phyloP scores from a whole-genome alignment of 1,140 invertebrate genomes.

The Diachasma alloeum region DNA sequence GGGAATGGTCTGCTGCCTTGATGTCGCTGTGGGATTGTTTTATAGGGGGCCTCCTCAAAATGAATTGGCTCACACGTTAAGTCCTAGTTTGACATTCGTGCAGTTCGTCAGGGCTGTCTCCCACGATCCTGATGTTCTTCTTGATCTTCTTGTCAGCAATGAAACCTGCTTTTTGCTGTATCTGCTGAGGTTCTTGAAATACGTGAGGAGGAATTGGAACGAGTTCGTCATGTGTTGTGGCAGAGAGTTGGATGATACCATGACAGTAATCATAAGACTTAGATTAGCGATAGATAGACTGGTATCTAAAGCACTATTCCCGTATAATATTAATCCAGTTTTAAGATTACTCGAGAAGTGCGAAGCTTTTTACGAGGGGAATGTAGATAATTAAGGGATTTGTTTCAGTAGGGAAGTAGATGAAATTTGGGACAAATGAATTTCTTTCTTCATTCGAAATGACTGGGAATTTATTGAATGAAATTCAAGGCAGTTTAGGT shows the following conservation, averaged over 20 bases:
- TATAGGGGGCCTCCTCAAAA: conserved; percentile 81
- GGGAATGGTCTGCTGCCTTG: conserved; percentile 90
- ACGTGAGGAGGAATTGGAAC: conserved; percentile 82
- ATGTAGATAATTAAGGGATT: conserved; percentile 59
- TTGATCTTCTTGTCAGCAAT: conserved; percentile 89
- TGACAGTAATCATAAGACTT: conserved; percentile 82
- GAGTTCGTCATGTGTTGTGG: conserved; percentile 83
- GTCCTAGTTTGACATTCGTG: conserved; percentile 83
- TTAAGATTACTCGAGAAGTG: conserved; percentile 84
- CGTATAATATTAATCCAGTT: conserved; percentile 90
- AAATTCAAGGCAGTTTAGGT: too few relatives aligned
- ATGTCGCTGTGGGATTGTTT: conserved; percentile 84
- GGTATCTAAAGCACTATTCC: conserved; percentile 83
- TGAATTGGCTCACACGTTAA: conserved; percentile 80
- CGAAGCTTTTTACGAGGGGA: conserved; percentile 85
- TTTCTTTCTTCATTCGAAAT: background rate
- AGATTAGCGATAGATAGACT: conserved; percentile 82
- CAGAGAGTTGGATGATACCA: conserved; percentile 80
- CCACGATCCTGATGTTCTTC: conserved; percentile 81
- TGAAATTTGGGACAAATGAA: background rate
- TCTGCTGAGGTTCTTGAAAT: conserved; percentile 85
- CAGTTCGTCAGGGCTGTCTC: conserved; percentile 85
- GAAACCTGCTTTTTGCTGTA: conserved; percentile 92
- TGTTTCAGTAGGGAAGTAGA: background rate
- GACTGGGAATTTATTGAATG: too few relatives aligned